These are phyloP conservation scores for Pelobates fuscus DNA, from an alignment of 2,113 vertebrate genomes.

Conservation along the genomic window DNA sequence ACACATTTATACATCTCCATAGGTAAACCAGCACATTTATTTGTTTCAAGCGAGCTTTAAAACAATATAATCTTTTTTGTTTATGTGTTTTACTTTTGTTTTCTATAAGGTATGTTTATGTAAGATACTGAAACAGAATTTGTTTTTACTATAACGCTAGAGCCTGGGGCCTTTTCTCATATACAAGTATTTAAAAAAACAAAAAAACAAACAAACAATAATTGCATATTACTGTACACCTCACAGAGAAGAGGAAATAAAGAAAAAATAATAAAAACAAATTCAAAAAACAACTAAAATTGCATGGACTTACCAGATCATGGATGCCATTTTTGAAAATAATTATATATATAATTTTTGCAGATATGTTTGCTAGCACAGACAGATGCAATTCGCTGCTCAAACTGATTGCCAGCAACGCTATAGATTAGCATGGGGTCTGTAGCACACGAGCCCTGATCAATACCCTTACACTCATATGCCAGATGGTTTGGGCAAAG, in stretches of 20 bases:
- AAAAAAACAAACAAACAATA: neutral
- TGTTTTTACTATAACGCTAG: no score
- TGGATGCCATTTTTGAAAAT: conserved; percentile 60
- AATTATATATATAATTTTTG: conserved; percentile 49
- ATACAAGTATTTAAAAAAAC: conserved; percentile 56
- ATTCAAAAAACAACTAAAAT: no score
- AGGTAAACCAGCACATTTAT: no score
- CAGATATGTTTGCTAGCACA: conserved; percentile 59
- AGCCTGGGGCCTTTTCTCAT: conserved; percentile 61
- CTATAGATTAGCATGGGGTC: conserved; percentile 83
- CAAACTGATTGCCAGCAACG: conserved; percentile 73
- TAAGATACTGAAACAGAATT: no score
- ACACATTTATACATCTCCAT: no score
- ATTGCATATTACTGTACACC: no score
- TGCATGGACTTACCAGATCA: conserved; percentile 72
- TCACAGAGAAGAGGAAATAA: no score
- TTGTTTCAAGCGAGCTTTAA: no score
- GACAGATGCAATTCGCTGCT: conserved; percentile 71
- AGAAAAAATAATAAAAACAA: neutral
- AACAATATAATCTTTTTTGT: no score
- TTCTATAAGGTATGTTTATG: no score
- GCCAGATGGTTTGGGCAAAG: conserved; percentile 75
- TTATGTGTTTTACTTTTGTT: no score
- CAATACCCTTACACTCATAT: conserved; percentile 74
- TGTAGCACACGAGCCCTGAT: conserved; percentile 77